Percentiles rank a stretch among this genome's conserved stretches.
These are phyloP conservation scores for Zosterops pallidus DNA, from an alignment of 2,113 vertebrate species.

Conservation along the genomic window DNA sequence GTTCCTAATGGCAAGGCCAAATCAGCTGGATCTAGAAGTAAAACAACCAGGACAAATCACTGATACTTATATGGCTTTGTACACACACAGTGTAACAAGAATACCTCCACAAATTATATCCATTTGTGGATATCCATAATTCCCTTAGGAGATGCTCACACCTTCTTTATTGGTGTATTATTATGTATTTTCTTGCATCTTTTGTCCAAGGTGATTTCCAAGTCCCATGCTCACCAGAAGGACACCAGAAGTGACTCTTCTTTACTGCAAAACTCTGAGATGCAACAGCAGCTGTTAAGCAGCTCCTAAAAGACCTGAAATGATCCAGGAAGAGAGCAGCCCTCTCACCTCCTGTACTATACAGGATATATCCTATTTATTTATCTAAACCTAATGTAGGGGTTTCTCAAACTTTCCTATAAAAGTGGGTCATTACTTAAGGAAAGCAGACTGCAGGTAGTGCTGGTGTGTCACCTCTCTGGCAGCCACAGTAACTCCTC, in stretches of 20 bases:
- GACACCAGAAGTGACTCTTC: background rate
- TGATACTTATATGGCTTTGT: background rate
- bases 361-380: background rate
- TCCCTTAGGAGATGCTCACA: background rate
- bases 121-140: background rate
- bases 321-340: background rate
- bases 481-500: background rate
- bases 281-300: background rate
- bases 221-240: background rate
- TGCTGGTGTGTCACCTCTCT: background rate
- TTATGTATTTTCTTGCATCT: background rate
- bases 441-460: background rate
- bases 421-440: background rate
- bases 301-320: background rate
- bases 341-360: background rate
- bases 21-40: background rate
- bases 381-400: background rate
- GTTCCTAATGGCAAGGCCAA: background rate
- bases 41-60: background rate
- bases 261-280: background rate
- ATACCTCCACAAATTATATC: background rate
- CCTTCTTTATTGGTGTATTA: background rate
- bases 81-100: background rate
- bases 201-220: background rate
- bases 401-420: background rate